These are phyloP conservation scores for Rosalia funebris DNA, from an alignment of 2,888 invertebrate species.

Conservation along the genomic window DNA sequence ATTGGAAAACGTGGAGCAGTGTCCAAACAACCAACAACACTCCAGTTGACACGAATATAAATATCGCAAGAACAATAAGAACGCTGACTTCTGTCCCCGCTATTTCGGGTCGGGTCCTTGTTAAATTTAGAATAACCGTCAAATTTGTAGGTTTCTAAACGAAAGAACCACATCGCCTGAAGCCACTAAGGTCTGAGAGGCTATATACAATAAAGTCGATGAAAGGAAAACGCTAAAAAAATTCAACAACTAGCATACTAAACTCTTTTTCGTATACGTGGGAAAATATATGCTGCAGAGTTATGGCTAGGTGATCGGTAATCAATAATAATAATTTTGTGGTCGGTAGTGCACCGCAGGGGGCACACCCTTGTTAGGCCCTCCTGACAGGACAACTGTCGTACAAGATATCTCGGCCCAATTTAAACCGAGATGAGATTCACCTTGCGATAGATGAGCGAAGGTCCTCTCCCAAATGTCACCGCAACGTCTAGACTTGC, in stretches of 20 bases:
- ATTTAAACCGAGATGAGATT: constrained; percentile 38
- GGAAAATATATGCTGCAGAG: constrained; percentile 30
- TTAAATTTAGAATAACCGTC: constrained; percentile 16
- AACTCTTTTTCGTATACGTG: constrained; percentile 36
- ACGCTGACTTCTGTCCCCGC: background rate
- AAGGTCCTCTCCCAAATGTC: constrained; percentile 24
- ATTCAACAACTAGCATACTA: background rate
- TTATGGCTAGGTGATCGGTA: constrained; percentile 47
- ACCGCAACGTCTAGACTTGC: constrained; percentile 24
- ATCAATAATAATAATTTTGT: constrained; percentile 58
- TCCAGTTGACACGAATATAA: constrained; percentile 11
- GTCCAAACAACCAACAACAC: constrained; percentile 9
- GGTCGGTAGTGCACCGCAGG: constrained; percentile 54
- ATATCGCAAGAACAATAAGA: background rate
- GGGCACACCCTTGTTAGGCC: constrained; percentile 56
- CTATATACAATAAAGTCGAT: background rate
- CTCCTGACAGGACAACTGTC: constrained; percentile 51
- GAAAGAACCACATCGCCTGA: background rate
- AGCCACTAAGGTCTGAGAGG: background rate
- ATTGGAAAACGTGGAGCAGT: constrained; percentile 3
- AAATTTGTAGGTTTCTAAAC: constrained; percentile 9
- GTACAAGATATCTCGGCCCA: constrained; percentile 40
- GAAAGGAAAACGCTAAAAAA: background rate
- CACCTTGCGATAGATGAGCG: constrained; percentile 33
- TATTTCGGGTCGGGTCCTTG: constrained; percentile 5